Evolutionary conservation across 2,113 vertebrate genomes (phyloP).

Genomic region (Prionailurus bengalensis): DNA sequence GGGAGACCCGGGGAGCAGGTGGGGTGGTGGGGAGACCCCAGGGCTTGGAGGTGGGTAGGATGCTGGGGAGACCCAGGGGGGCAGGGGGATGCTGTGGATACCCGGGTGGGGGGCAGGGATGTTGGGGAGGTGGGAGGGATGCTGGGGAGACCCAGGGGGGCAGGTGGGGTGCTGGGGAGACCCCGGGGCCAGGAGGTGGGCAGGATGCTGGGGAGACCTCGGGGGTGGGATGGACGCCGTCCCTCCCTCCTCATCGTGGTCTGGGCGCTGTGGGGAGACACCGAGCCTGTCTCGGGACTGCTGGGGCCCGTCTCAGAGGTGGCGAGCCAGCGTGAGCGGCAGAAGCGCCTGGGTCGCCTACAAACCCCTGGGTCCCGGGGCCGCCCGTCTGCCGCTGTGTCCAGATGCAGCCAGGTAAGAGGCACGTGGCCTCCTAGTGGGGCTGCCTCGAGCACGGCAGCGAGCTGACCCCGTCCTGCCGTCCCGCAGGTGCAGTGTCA

Average conservation of each 20-base stretch:
- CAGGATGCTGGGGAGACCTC: background rate
- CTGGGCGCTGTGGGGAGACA: rapidly evolving
- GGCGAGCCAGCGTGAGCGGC: background rate
- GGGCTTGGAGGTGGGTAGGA: too few species aligned
- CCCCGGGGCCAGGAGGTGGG: too few species aligned
- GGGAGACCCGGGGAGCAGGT: too few species aligned
- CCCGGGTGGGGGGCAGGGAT: too few species aligned
- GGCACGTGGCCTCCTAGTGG: rapidly evolving
- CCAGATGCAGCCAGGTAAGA: too few species aligned
- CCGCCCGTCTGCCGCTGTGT: rapidly evolving
- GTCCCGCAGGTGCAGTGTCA: constrained; percentile 95
- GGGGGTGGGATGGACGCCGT: rapidly evolving
- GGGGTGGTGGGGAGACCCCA: too few species aligned
- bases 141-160: too few species aligned
- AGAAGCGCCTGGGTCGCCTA: rapidly evolving
- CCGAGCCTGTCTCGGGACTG: background rate
- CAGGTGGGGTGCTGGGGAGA: too few species aligned
- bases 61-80: too few species aligned
- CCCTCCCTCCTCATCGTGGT: background rate
- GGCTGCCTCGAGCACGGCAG: too few species aligned
- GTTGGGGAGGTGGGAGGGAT: too few species aligned
- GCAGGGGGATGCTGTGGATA: too few species aligned
- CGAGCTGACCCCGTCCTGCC: background rate
- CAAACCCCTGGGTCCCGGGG: rapidly evolving
- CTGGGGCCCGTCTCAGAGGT: background rate